Evolutionary conservation across 2,113 vertebrate species (phyloP).

Genomic region (Oncorhynchus keta): DNA sequence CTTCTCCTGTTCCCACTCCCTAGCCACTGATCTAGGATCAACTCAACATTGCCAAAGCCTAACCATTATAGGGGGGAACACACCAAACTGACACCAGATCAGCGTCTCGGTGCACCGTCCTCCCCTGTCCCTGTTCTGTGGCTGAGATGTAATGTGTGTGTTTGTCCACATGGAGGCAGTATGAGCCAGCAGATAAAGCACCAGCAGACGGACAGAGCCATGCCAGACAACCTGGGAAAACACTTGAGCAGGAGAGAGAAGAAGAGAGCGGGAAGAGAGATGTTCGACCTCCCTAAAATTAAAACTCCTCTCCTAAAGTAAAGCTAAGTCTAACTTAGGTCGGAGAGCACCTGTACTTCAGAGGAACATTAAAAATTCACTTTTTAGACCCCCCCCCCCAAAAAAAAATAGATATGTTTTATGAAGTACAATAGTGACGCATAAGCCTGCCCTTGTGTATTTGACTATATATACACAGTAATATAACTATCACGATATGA

Average conservation of each 20-base stretch:
- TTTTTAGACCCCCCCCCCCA: constrained; percentile 34
- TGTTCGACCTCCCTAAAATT: constrained; percentile 13
- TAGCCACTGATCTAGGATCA: constrained; percentile 2
- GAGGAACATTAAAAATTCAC: constrained; percentile 38
- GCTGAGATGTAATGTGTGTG: constrained; percentile 55
- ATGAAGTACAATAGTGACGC: constrained; percentile 35
- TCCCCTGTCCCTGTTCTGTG: background rate
- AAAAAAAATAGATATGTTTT: background rate
- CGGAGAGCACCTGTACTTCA: constrained; percentile 25
- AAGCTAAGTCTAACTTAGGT: constrained; percentile 43
- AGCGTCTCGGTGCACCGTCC: constrained; percentile 8
- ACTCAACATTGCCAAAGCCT: background rate
- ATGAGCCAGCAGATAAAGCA: constrained; percentile 55
- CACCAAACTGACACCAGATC: constrained; percentile 38
- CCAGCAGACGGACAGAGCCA: constrained; percentile 21
- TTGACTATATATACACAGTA: constrained; percentile 20
- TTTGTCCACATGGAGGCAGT: constrained; percentile 69
- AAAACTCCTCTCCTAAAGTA: constrained; percentile 14
- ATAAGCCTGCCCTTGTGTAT: constrained; percentile 39
- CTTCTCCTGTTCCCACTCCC: background rate
- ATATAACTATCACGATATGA: constrained; percentile 1
- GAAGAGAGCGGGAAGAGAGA: constrained; percentile 36
- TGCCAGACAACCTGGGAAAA: constrained; percentile 44
- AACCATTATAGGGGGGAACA: constrained; percentile 13
- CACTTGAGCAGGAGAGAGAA: constrained; percentile 36